Base-by-base conservation (phyloP, 2,797 vertebrate genomes). In the Hydrophis major region DNA sequence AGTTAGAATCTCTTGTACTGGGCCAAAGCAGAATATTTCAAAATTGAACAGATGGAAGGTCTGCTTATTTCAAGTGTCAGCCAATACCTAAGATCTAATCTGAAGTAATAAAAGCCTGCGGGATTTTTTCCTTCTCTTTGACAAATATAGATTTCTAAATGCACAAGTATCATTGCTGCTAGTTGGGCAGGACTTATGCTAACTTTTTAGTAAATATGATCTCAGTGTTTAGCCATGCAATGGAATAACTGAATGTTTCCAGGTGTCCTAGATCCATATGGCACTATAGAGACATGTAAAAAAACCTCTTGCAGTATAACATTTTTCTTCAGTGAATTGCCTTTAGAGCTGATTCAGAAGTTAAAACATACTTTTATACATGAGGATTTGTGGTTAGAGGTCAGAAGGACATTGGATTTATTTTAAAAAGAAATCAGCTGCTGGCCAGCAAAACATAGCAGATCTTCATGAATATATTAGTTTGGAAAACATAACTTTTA, bases 401-500 rank as follows among this genome's bases (percentile, higher is more conserved):
- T 89, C 55, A 89, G 59, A 92, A 12, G 25, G 22, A 55, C 28
- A 12, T 32, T 86, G 47, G 22, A 60, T 61, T 89, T 86, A 37
- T 47, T 32, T 95, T 91, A 83, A 50, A 50, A 59, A 0, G 60
- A 93, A 92, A 92, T 2, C 28, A 89, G 32, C 12, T 16, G 87
- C 4, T 0, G 25, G 28, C 59, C 61, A 91, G 88, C 91, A 32
- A 89, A 47, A 92, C 90, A 18, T 61, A 89, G 12, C 42, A 93
- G 2, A 11, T 91, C 93, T 94, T 92, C 89, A 28, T 42, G 12
- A 28, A 88, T 53, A 7, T 50, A 90, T 27, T 16, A 87, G 47
- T 92, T 90, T 93, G 18, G 91, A 1, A 86, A 94, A 90, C 59
- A 93, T 53, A 91, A 2, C 6, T 93, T 92, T n/a, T 14, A 78